phyloP scores from a whole-genome alignment of 2,888 invertebrate genomes.

The Sarcophaga carnaria region DNA sequence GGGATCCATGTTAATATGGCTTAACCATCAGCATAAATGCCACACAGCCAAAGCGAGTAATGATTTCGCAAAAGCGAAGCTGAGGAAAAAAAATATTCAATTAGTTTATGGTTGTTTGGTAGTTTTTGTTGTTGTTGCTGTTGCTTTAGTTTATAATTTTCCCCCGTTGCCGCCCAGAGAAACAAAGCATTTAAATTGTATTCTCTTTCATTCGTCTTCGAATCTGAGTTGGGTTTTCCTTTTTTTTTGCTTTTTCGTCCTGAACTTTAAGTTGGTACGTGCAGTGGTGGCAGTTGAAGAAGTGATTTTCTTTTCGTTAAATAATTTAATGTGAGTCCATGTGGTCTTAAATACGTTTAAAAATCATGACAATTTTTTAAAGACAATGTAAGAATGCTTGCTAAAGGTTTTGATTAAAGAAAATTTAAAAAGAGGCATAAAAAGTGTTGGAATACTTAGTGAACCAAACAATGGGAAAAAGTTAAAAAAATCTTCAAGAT shows the following conservation, averaged over 20 bases:
- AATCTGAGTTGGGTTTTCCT: neutral
- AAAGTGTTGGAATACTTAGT: too few relatives aligned
- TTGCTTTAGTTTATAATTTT: neutral
- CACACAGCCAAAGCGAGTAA: slow-evolving; percentile 22
- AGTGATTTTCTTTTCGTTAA: neutral
- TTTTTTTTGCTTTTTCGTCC: neutral
- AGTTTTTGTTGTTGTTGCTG: slow-evolving; percentile 20
- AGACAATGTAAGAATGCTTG: too few relatives aligned
- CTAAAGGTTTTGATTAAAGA: too few relatives aligned
- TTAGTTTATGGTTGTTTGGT: slow-evolving; percentile 47
- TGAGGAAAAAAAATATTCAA: slow-evolving; percentile 12
- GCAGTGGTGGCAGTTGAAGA: neutral
- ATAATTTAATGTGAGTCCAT: slow-evolving; percentile 16
- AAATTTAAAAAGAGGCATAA: too few relatives aligned
- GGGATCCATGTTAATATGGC: slow-evolving; percentile 29
- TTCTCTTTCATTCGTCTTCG: neutral
- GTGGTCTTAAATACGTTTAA: slow-evolving; percentile 33
- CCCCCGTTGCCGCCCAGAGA: neutral
- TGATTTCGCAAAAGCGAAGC: slow-evolving; percentile 18
- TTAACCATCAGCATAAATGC: slow-evolving; percentile 20
- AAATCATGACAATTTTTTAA: neutral
- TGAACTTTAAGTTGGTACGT: neutral
- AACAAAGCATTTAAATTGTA: neutral
- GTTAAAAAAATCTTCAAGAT: too few relatives aligned
- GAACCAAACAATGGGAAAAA: too few relatives aligned